Conservation (phyloP, 1,140 invertebrate species). For the Drosophila jambulina region DNA sequence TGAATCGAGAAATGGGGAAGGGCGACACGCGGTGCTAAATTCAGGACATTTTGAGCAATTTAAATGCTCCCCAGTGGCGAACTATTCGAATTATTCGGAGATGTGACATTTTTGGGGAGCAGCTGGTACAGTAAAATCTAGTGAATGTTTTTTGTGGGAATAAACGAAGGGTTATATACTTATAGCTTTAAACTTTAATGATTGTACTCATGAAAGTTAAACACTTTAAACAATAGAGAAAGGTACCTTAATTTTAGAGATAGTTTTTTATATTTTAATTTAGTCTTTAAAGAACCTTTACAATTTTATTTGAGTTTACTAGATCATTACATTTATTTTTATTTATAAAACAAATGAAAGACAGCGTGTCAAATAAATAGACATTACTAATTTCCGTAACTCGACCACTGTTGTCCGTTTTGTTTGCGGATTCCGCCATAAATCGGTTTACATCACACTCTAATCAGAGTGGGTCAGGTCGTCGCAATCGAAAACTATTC, state of each 20-base stretch:
- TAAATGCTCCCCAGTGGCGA: conserved; percentile 14
- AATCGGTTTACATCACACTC: conserved; percentile 46
- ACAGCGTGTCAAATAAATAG: not conserved
- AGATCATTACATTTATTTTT: too few species aligned
- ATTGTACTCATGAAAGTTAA: too few species aligned
- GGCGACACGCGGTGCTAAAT: not conserved
- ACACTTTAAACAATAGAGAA: too few species aligned
- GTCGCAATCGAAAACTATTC: conserved; percentile 14
- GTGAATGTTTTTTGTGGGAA: not conserved
- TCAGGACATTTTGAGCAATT: conserved; percentile 14
- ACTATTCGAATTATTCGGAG: not conserved
- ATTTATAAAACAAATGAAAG: not conserved
- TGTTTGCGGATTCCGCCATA: conserved; percentile 18
- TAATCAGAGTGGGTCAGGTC: conserved; percentile 50
- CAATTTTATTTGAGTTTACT: not conserved
- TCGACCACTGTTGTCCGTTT: not conserved
- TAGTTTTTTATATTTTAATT: too few species aligned
- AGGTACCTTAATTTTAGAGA: too few species aligned
- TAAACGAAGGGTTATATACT: not conserved
- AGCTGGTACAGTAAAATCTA: not conserved
- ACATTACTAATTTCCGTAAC: conserved; percentile 3
- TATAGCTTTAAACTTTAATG: too few species aligned
- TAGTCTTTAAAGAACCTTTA: too few species aligned
- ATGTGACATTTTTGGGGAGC: conserved; percentile 4
- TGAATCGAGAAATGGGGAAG: conserved; percentile 17